phyloP scores from a whole-genome alignment of 2,113 vertebrate genomes.

The Thalassoma bifasciatum region DNA sequence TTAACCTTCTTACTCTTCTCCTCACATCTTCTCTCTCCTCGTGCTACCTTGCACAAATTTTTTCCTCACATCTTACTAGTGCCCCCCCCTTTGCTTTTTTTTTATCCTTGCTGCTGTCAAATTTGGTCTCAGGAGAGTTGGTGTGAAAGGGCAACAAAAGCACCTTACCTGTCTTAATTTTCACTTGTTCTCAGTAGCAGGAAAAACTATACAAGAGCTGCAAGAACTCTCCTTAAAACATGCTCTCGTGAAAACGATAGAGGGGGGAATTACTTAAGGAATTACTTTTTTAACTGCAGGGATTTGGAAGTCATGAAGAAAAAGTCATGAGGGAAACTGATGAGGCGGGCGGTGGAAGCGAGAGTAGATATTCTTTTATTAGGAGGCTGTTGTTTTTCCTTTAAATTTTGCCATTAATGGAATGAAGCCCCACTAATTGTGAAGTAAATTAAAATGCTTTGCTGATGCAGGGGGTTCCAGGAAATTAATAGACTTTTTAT shows the following conservation, averaged over 20 bases:
- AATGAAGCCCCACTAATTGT: slow-evolving; percentile 81
- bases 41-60: slow-evolving; percentile 34
- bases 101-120: slow-evolving; percentile 52
- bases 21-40: slow-evolving; percentile 37
- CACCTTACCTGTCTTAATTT: slow-evolving; percentile 62
- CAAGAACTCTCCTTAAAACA: slow-evolving; percentile 59
- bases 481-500: slow-evolving; percentile 78
- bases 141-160: slow-evolving; percentile 75
- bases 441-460: slow-evolving; percentile 83
- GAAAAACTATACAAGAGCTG: slow-evolving; percentile 47
- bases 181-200: slow-evolving; percentile 46
- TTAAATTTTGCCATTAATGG: slow-evolving; percentile 78
- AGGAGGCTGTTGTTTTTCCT: slow-evolving; percentile 72
- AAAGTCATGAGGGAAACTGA: slow-evolving; percentile 71
- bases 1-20: slow-evolving; percentile 18
- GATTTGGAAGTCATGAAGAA: slow-evolving; percentile 67
- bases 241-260: slow-evolving; percentile 62
- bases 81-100: slow-evolving; percentile 15
- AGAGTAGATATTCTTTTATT: slow-evolving; percentile 78
- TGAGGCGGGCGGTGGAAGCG: slow-evolving; percentile 49
- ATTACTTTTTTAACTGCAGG: slow-evolving; percentile 71
- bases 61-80: slow-evolving; percentile 49
- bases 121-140: slow-evolving; percentile 64
- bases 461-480: slow-evolving; percentile 74
- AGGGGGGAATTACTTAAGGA: slow-evolving; percentile 72